Percentiles rank a stretch among this genome's conserved stretches.
phyloP scores from a whole-genome alignment of 2,113 vertebrate species.

The Zosterops lateralis region DNA sequence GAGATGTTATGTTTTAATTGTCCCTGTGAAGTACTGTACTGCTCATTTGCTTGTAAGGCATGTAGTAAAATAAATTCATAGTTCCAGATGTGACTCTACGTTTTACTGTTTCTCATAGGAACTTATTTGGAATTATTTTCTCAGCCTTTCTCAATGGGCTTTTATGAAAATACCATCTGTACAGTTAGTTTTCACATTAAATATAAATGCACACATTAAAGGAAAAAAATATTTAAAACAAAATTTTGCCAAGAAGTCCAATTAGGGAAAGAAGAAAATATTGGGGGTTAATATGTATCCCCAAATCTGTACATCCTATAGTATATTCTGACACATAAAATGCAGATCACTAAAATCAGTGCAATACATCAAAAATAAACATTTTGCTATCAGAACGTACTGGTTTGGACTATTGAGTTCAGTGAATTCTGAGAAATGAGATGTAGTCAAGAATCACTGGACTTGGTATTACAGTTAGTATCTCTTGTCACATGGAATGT shows the following conservation, averaged over 20 bases:
- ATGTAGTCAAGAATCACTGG: not conserved
- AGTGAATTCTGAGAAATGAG: not conserved
- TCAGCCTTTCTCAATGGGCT: not conserved
- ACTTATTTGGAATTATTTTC: not conserved
- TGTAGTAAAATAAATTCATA: not conserved
- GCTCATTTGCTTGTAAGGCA: not conserved
- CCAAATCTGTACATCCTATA: not conserved
- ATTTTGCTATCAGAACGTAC: not conserved
- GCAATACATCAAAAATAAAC: not conserved
- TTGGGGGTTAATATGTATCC: too few species aligned
- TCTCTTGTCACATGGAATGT: not conserved
- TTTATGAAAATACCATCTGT: constrained; percentile 1
- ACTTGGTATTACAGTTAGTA: not conserved
- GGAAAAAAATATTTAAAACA: not conserved
- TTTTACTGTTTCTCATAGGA: not conserved
- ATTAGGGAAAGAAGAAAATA: not conserved
- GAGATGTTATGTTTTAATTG: not conserved
- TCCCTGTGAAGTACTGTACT: not conserved
- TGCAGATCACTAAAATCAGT: not conserved
- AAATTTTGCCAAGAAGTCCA: not conserved
- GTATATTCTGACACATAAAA: not conserved
- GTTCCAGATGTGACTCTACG: not conserved
- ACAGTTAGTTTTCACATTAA: not conserved
- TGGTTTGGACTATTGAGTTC: not conserved
- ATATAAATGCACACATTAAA: not conserved